phyloP scores from a whole-genome alignment of 2,113 vertebrate species.

The Girardinichthys multiradiatus region DNA sequence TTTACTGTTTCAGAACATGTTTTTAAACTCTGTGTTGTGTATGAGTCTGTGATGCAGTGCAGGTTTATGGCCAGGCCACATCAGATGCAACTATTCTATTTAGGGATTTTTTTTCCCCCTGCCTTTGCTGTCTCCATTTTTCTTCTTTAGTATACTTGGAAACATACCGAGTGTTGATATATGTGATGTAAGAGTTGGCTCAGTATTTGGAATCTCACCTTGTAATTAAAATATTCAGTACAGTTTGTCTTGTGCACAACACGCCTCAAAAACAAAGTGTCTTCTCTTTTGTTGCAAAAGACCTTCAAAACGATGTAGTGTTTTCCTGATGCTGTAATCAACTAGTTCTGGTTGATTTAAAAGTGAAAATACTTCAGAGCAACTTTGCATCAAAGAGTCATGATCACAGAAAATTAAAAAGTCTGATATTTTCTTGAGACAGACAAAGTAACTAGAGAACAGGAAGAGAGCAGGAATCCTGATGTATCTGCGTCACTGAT shows the following conservation, averaged over 20 bases:
- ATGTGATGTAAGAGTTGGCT: conserved; percentile 24
- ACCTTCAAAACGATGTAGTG: neutral
- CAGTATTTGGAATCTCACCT: conserved; percentile 40
- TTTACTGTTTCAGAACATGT: conserved; percentile 24
- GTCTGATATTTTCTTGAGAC: conserved; percentile 24
- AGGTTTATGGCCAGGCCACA: conserved; percentile 50
- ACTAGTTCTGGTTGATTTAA: neutral
- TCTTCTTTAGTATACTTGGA: conserved; percentile 19
- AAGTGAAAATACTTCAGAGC: conserved; percentile 8
- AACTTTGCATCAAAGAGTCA: neutral
- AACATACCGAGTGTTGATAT: neutral
- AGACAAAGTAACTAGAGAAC: conserved; percentile 32
- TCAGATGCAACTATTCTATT: conserved; percentile 67
- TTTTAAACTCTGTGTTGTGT: conserved; percentile 1
- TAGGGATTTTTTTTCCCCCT: conserved; percentile 26
- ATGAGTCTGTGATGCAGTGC: conserved; percentile 16
- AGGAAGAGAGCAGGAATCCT: conserved; percentile 71
- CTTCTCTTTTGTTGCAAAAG: neutral
- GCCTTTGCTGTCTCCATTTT: conserved; percentile 18
- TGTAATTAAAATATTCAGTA: conserved; percentile 28
- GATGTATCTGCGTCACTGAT: conserved; percentile 73
- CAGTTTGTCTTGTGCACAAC: conserved; percentile 3
- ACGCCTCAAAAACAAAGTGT: neutral
- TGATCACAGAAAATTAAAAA: conserved; percentile 11
- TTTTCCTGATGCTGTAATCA: neutral